phyloP scores from a whole-genome alignment of 2,797 vertebrate genomes.

The Ispidina lecontei region DNA sequence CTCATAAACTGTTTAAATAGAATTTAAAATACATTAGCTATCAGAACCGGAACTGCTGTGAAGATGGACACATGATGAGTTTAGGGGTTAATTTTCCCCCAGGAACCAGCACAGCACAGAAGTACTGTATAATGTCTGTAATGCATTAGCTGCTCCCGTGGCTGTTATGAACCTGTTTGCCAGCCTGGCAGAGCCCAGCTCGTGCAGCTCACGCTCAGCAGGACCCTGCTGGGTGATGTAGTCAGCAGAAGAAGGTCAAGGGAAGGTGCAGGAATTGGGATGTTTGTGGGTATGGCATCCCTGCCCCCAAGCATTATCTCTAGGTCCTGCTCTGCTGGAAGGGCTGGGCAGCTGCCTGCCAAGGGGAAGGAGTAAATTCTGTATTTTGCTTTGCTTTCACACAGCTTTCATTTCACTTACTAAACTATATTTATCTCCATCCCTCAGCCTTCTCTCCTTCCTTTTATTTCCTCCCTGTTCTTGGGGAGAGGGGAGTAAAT shows the following conservation, averaged over 20 bases:
- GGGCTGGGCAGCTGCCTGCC: neutral
- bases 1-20: constrained; percentile 26
- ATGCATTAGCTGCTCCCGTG: neutral
- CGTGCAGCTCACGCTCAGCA: neutral
- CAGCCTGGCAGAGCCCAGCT: neutral
- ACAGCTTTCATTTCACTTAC: neutral
- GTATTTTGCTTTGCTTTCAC: neutral
- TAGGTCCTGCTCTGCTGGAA: neutral
- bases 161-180: neutral
- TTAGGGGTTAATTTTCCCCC: neutral
- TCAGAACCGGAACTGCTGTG: neutral
- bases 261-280: neutral
- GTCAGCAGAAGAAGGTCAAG: neutral
- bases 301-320: neutral
- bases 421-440: neutral
- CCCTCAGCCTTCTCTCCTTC: neutral
- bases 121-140: neutral
- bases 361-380: neutral
- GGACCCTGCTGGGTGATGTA: too few relatives aligned
- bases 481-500: neutral
- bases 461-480: neutral
- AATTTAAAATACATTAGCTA: constrained; percentile 10
- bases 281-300: fast-evolving
- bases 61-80: neutral
- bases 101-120: neutral